Evolutionary conservation across 1,140 invertebrate species (phyloP).

Genomic region (Zaprionus taronus): DNA sequence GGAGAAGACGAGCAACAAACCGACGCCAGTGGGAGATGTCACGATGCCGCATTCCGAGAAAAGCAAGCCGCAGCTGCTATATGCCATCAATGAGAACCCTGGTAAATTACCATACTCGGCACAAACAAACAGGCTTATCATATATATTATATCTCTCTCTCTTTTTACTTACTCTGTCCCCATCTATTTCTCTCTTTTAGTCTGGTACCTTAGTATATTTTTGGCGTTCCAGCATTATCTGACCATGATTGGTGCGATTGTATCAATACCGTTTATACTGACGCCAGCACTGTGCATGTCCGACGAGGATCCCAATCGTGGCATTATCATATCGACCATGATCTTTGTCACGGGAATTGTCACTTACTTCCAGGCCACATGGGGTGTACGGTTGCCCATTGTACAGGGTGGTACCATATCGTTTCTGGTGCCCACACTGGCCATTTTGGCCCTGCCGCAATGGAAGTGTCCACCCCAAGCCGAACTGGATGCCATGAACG

Average conservation of each 20-base stretch:
- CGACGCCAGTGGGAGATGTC: constrained; percentile 24
- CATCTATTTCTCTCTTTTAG: constrained; percentile 16
- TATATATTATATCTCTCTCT: neutral
- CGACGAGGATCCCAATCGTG: constrained; percentile 90
- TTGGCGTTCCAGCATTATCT: constrained; percentile 94
- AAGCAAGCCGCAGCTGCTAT: constrained; percentile 83
- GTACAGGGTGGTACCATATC: constrained; percentile 93
- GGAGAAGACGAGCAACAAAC: constrained; percentile 12
- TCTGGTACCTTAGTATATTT: constrained; percentile 92
- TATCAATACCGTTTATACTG: constrained; percentile 93
- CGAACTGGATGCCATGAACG: constrained; percentile 86
- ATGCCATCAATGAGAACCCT: constrained; percentile 93
- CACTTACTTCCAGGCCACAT: constrained; percentile 91
- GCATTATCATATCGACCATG: constrained; percentile 94
- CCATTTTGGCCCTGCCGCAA: constrained; percentile 90
- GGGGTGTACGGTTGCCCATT: constrained; percentile 89
- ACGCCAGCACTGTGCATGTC: constrained; percentile 93
- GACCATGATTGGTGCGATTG: constrained; percentile 94
- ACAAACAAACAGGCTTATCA: neutral
- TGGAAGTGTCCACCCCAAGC: constrained; percentile 90
- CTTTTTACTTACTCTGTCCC: neutral
- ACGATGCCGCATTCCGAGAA: constrained; percentile 35
- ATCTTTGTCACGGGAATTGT: constrained; percentile 94
- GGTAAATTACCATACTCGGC: constrained; percentile 10
- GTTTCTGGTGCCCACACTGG: constrained; percentile 93